Percentiles rank a stretch among this genome's conserved stretches.
Evolutionary conservation across 2,888 invertebrate genomes (phyloP).

Genomic region (Hoplodrina blanda): DNA sequence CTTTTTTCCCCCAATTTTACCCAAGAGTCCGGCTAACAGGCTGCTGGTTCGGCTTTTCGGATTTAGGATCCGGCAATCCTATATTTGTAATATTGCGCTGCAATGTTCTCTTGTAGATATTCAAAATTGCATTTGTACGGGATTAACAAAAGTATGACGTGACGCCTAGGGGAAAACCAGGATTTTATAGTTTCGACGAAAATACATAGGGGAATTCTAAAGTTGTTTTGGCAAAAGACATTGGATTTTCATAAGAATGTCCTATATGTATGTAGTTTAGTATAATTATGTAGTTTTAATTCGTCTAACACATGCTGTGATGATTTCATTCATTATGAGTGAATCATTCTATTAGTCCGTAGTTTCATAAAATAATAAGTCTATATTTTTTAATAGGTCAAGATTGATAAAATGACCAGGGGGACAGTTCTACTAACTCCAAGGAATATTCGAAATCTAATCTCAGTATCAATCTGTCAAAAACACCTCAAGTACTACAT

Average conservation of each 20-base stretch:
- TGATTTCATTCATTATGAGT: conserved; percentile 42
- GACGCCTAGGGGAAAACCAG: conserved; percentile 5
- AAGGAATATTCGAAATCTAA: too few species aligned
- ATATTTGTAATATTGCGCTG: background rate
- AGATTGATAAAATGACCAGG: background rate
- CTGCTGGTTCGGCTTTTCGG: too few species aligned
- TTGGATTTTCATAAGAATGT: background rate
- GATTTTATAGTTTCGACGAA: background rate
- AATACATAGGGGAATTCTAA: conserved; percentile 1
- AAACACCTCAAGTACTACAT: too few species aligned
- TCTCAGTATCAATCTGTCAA: too few species aligned
- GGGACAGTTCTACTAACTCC: too few species aligned
- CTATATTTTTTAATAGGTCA: background rate
- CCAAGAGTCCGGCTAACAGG: too few species aligned
- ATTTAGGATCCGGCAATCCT: too few species aligned
- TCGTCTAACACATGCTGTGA: conserved; percentile 33
- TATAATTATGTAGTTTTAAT: conserved; percentile 33
- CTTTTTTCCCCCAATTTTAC: too few species aligned
- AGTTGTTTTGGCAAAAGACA: conserved; percentile 16
- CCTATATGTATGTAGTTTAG: background rate
- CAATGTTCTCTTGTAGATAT: background rate
- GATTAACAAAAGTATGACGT: background rate
- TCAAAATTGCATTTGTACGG: background rate
- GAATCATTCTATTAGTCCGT: conserved; percentile 1
- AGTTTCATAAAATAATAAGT: background rate